A percentile compares a stretch with the other conserved stretches of the same genome.
Conservation (phyloP, 2,797 vertebrate genomes). For the Acipenser oxyrinchus region DNA sequence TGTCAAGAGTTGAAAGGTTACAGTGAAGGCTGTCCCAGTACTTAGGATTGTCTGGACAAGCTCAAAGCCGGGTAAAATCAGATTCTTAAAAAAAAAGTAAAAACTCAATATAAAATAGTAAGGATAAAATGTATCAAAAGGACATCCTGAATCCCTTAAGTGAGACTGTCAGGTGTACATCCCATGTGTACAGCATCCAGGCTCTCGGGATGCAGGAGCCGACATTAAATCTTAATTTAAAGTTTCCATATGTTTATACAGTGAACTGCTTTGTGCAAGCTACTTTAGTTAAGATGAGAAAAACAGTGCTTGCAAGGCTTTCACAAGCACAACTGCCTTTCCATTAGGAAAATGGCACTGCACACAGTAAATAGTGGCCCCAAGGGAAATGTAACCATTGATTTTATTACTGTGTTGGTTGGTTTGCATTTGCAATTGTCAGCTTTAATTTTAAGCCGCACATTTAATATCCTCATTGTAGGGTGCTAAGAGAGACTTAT, state of each 20-base stretch:
- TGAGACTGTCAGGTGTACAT: too few relatives aligned
- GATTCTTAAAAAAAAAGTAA: too few relatives aligned
- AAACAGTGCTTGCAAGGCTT: constrained; percentile 64
- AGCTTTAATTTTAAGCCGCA: constrained; percentile 64
- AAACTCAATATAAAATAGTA: too few relatives aligned
- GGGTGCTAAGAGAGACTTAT: background rate
- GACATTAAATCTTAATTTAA: constrained; percentile 57
- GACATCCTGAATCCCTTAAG: too few relatives aligned
- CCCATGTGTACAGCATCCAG: too few relatives aligned
- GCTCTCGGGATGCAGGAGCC: constrained; percentile 40
- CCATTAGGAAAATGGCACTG: constrained; percentile 70
- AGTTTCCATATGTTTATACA: constrained; percentile 12
- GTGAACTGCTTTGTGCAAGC: constrained; percentile 32
- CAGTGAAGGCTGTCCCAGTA: too few relatives aligned
- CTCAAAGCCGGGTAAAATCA: too few relatives aligned
- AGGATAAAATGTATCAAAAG: too few relatives aligned
- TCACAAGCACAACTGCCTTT: constrained; percentile 68
- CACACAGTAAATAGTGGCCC: constrained; percentile 66
- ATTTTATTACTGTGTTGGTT: constrained; percentile 72
- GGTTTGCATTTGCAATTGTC: constrained; percentile 73
- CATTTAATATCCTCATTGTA: constrained; percentile 59
- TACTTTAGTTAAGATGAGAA: constrained; percentile 71
- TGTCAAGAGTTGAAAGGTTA: too few relatives aligned
- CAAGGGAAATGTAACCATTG: constrained; percentile 73
- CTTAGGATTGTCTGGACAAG: too few relatives aligned